These are phyloP conservation scores for Clarias fuscus DNA, from an alignment of 2,797 vertebrate species.

Conservation along the genomic window DNA sequence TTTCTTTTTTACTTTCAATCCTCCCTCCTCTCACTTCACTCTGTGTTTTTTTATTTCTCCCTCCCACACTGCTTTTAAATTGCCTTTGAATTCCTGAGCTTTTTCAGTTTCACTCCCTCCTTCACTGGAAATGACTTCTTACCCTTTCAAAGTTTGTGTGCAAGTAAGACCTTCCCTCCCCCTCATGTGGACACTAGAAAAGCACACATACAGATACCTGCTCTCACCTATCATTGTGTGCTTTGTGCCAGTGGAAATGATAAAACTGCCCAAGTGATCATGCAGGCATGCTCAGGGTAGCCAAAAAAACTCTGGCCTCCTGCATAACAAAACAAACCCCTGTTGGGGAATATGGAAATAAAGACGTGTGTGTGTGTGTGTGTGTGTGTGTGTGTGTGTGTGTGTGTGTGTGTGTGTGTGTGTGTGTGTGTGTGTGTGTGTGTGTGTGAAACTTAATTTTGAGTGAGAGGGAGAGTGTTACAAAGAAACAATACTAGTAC, in stretches of 20 bases:
- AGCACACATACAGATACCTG: constrained; percentile 17
- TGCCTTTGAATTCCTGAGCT: constrained; percentile 83
- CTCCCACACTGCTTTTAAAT: constrained; percentile 86
- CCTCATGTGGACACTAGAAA: constrained; percentile 39
- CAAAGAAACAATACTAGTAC: not conserved
- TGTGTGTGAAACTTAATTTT: not conserved
- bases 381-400: not conserved
- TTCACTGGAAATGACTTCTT: constrained; percentile 80
- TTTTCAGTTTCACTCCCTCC: constrained; percentile 81
- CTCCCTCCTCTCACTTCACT: constrained; percentile 74
- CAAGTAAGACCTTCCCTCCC: constrained; percentile 72
- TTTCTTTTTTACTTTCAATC: constrained; percentile 78
- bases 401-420: not conserved
- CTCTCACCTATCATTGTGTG: not conserved
- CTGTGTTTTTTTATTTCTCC: constrained; percentile 78
- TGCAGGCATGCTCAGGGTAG: not conserved
- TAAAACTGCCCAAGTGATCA: constrained; percentile 10
- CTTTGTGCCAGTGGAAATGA: constrained; percentile 1
- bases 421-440: not conserved
- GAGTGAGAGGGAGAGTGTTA: not conserved
- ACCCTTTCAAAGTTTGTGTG: constrained; percentile 77
- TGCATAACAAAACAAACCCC: constrained; percentile 14
- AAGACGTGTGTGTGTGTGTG: constrained; percentile 3
- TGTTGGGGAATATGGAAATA: not conserved
- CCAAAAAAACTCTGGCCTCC: not conserved